phyloP scores from a whole-genome alignment of 2,797 vertebrate species.

The Echiichthys vipera region DNA sequence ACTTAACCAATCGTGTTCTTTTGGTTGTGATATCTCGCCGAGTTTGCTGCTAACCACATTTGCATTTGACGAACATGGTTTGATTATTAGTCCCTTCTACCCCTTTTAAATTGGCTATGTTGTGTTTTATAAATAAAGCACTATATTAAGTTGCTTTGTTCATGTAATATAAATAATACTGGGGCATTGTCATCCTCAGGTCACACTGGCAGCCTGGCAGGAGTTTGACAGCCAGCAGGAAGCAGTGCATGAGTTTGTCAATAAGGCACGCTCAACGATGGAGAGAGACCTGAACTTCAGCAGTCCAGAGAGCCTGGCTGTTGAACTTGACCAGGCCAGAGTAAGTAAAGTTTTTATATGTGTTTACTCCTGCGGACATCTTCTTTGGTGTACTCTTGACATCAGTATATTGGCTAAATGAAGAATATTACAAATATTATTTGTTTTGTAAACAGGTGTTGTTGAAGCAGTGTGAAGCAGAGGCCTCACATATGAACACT shows the following conservation, averaged over 20 bases:
- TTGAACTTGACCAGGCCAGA: constrained; percentile 92
- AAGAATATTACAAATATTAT: background rate
- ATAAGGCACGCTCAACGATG: constrained; percentile 88
- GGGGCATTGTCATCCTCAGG: constrained; percentile 74
- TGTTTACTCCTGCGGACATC: background rate
- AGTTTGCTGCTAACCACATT: background rate
- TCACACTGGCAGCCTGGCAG: constrained; percentile 94
- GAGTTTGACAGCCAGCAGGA: constrained; percentile 94
- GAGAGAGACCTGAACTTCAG: constrained; percentile 94
- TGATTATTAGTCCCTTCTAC: background rate
- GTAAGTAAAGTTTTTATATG: constrained; percentile 70
- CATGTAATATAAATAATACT: background rate
- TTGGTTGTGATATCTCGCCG: background rate
- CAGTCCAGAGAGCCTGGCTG: constrained; percentile 92
- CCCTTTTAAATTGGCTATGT: background rate
- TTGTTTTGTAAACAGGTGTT: constrained; percentile 85
- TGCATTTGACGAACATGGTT: background rate
- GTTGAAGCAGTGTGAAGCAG: constrained; percentile 87
- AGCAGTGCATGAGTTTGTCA: constrained; percentile 90
- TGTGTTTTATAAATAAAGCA: background rate
- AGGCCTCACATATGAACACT: constrained; percentile 88
- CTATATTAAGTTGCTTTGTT: background rate
- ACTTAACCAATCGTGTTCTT: constrained; percentile 2
- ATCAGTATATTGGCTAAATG: background rate
- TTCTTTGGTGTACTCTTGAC: background rate